phyloP scores from a whole-genome alignment of 2,113 vertebrate genomes.

The Nothocercus julius region DNA sequence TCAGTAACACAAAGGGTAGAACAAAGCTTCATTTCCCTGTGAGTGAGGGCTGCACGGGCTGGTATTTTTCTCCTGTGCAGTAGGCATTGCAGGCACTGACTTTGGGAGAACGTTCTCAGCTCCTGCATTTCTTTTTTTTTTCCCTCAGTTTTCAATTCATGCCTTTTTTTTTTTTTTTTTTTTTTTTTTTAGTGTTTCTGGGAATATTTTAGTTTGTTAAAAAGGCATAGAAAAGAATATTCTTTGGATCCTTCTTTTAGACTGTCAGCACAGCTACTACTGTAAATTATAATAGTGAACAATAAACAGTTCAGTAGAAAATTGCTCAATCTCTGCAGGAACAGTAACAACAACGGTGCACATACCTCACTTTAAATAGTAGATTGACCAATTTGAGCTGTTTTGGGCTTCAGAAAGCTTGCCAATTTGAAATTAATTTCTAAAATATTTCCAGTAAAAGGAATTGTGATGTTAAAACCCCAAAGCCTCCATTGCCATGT shows the following conservation, averaged over 20 bases:
- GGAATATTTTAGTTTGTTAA: background rate
- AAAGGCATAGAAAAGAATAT: background rate
- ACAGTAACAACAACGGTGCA: background rate
- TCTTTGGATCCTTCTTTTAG: background rate
- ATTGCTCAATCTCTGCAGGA: background rate
- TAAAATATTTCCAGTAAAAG: background rate
- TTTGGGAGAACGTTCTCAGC: background rate
- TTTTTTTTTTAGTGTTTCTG: background rate
- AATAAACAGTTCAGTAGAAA: background rate
- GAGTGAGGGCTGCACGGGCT: background rate
- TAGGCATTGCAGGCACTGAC: background rate
- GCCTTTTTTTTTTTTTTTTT: background rate
- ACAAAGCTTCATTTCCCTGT: background rate
- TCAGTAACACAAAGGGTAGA: background rate
- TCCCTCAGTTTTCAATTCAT: background rate
- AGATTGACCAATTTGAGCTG: background rate
- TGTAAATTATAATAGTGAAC: background rate
- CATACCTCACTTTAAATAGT: background rate
- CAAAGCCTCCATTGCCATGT: background rate
- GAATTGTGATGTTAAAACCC: background rate
- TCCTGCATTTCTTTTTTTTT: background rate
- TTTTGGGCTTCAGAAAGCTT: background rate
- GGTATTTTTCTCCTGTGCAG: background rate
- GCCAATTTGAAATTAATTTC: slow-evolving; percentile 16
- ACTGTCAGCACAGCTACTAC: background rate